A percentile compares a stretch with the other conserved stretches of the same genome.
Conservation (phyloP, 2,113 vertebrate genomes). For the Crotalus horridus region DNA sequence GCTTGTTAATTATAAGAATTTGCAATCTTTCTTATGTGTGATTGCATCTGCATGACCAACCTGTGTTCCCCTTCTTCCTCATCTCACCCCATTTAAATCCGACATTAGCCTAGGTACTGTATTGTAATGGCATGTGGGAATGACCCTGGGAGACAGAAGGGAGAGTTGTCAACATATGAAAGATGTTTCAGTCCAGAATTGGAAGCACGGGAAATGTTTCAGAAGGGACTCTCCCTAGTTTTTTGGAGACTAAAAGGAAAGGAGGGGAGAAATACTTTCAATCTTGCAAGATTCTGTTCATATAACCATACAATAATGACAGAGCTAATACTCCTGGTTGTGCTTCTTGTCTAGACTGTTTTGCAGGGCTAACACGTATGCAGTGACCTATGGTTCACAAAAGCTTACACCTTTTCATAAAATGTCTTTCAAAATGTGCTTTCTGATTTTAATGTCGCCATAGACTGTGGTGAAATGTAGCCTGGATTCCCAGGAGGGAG, state of each 20-base stretch:
- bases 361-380: neutral
- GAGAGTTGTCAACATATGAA: neutral
- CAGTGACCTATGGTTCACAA: neutral
- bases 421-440: neutral
- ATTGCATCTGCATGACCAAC: neutral
- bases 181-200: neutral
- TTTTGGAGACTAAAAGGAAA: neutral
- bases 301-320: neutral
- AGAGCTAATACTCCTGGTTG: neutral
- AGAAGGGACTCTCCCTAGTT: neutral
- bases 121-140: neutral
- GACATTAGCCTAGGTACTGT: neutral
- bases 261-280: neutral
- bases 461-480: neutral
- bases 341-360: neutral
- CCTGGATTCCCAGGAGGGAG: neutral
- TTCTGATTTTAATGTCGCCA: neutral
- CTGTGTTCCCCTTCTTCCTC: neutral
- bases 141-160: neutral
- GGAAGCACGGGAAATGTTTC: neutral
- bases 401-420: neutral
- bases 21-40: neutral
- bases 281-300: neutral
- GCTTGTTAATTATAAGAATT: neutral
- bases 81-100: neutral